Evolutionary conservation across 2,113 vertebrate species (phyloP).

Genomic region (Recurvirostra avosetta): DNA sequence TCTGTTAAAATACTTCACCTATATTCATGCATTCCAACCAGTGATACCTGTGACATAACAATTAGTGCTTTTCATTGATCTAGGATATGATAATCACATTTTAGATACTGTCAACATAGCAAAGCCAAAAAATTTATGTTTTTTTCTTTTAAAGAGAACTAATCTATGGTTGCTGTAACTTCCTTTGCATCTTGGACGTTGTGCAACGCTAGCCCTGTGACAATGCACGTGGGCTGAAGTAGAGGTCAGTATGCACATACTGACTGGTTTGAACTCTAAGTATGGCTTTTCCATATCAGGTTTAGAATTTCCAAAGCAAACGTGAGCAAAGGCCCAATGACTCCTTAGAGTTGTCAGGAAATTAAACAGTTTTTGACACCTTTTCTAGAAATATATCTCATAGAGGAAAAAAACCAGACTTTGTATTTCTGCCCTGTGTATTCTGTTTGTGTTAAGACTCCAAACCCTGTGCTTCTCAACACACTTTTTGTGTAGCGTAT

Average conservation of each 20-base stretch:
- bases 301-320: neutral
- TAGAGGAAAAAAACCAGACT: neutral
- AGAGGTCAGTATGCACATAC: neutral
- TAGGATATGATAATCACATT: neutral
- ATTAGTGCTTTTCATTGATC: neutral
- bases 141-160: neutral
- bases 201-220: neutral
- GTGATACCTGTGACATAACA: neutral
- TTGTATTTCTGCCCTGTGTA: neutral
- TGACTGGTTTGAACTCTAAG: neutral
- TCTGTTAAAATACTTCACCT: neutral
- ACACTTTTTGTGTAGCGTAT: neutral
- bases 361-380: neutral
- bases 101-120: neutral
- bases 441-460: neutral
- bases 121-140: neutral
- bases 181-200: neutral
- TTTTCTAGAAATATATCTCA: neutral
- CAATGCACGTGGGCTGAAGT: neutral
- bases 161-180: neutral
- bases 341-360: neutral
- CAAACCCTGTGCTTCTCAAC: neutral
- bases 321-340: neutral
- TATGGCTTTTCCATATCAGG: accelerated
- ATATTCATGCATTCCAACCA: neutral